Conservation (phyloP, 2,888 invertebrate species). For the Actias luna region DNA sequence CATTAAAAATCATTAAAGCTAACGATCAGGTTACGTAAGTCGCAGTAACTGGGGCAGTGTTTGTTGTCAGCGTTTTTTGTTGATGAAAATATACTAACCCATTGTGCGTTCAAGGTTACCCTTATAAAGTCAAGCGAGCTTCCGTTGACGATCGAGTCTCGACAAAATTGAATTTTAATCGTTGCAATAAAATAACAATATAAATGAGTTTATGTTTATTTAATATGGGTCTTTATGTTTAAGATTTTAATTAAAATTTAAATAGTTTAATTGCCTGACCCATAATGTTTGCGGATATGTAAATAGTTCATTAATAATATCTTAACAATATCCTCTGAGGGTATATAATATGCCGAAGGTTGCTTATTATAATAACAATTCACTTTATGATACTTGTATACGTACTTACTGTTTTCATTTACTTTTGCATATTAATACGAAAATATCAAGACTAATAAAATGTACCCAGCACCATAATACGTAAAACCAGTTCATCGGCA, state of each 20-base stretch:
- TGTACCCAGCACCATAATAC: too few species aligned
- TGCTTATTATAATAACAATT: too few species aligned
- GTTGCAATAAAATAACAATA: conserved; percentile 8
- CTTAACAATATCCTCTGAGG: too few species aligned
- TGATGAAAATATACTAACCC: conserved; percentile 58
- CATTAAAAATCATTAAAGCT: conserved; percentile 25
- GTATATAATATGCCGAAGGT: too few species aligned
- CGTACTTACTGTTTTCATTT: too few species aligned
- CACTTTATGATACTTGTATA: too few species aligned
- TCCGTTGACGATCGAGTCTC: conserved; percentile 46
- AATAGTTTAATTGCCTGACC: not conserved
- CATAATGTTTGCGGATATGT: not conserved
- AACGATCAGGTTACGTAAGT: conserved; percentile 2
- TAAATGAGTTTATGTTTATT: not conserved
- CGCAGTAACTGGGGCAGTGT: conserved; percentile 19
- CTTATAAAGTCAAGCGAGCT: conserved; percentile 65
- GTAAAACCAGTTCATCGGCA: too few species aligned
- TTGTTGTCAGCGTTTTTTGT: conserved; percentile 50
- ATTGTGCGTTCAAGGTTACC: conserved; percentile 73
- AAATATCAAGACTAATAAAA: too few species aligned
- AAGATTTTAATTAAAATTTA: not conserved
- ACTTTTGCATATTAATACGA: too few species aligned
- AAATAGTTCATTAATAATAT: not conserved
- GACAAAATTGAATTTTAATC: conserved; percentile 20
- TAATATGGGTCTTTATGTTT: not conserved